phyloP scores from a whole-genome alignment of 2,797 vertebrate genomes.

The Mormyrus hasselquistii region DNA sequence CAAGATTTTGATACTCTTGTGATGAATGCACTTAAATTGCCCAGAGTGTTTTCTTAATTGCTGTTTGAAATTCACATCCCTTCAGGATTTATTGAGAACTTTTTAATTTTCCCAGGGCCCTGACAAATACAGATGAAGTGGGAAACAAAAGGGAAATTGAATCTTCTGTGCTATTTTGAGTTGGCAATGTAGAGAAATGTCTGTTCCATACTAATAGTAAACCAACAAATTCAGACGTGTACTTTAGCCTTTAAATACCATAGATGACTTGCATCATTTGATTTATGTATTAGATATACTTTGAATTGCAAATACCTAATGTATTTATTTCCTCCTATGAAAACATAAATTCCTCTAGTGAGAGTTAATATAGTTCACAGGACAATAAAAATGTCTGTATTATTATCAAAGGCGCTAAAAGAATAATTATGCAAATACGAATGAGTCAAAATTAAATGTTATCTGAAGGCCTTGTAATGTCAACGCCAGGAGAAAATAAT shows the following conservation, averaged over 20 bases:
- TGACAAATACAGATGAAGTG: not conserved
- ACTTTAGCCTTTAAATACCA: not conserved
- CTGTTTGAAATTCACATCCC: not conserved
- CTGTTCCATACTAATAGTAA: not conserved
- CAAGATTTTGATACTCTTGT: not conserved
- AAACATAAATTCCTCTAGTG: not conserved
- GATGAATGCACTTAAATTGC: not conserved
- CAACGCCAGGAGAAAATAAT: not conserved
- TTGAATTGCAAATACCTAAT: not conserved
- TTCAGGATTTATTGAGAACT: not conserved
- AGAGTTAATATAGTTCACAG: not conserved
- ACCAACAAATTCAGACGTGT: not conserved
- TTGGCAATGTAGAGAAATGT: not conserved
- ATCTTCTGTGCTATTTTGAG: not conserved
- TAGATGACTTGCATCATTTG: conserved; percentile 3
- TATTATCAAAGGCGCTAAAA: not conserved
- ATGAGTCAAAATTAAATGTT: conserved; percentile 11
- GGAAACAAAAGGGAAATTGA: not conserved
- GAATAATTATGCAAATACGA: conserved; percentile 1
- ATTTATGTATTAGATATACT: not conserved
- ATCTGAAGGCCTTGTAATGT: not conserved
- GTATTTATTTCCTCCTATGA: not conserved
- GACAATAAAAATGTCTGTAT: not conserved
- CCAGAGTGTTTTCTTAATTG: not conserved
- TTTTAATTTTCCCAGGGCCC: not conserved